A percentile compares a stretch with the other conserved stretches of the same genome.
Evolutionary conservation across 53 echinoderm and acorn worm species (phyloP).

Genomic region (Antedon mediterranea): DNA sequence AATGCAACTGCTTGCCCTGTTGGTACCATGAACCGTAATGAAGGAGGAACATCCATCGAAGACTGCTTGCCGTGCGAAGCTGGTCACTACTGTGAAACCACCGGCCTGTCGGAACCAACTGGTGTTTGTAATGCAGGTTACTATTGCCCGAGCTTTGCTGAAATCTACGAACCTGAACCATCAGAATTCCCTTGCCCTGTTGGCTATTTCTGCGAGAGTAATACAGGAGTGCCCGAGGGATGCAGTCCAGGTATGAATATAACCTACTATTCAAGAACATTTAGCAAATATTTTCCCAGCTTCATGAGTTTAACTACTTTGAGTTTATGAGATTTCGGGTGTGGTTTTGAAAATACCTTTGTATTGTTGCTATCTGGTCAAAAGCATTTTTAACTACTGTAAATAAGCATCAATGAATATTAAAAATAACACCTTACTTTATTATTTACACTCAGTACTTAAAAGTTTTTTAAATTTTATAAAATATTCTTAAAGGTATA

Average conservation of each 20-base stretch:
- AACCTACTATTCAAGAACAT: neutral
- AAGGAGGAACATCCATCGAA: conserved; percentile 31
- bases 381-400: too few species aligned
- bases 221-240: conserved; percentile 50
- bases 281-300: neutral
- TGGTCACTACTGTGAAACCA: conserved; percentile 60
- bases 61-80: conserved; percentile 62
- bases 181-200: conserved; percentile 55
- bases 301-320: too few species aligned
- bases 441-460: too few species aligned
- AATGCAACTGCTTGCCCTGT: conserved; percentile 61
- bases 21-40: conserved; percentile 74
- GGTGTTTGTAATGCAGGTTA: conserved; percentile 58
- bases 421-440: too few species aligned
- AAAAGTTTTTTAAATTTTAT: too few species aligned
- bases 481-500: too few species aligned
- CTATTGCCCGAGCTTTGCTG: conserved; percentile 82
- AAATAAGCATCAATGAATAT: too few species aligned
- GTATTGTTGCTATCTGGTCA: too few species aligned
- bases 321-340: too few species aligned
- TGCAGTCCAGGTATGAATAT: conserved; percentile 67
- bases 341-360: too few species aligned
- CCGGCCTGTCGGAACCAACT: conserved; percentile 45
- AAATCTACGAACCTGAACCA: conserved; percentile 36
- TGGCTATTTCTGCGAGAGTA: conserved; percentile 58